Conservation (phyloP, 2,797 vertebrate genomes). For the Brachyrhaphis roseni region DNA sequence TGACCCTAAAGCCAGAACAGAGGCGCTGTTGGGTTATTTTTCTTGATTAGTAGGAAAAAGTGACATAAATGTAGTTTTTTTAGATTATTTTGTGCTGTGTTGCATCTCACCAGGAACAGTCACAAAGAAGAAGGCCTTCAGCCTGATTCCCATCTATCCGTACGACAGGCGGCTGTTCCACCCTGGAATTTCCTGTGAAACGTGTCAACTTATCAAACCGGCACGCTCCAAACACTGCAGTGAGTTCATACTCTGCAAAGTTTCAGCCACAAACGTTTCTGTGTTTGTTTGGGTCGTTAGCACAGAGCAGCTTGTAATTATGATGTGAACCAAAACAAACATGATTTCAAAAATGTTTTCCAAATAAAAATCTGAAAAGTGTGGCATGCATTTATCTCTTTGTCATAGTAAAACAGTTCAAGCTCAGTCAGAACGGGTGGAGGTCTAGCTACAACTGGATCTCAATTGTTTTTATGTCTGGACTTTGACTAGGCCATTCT, state of each 20-base stretch:
- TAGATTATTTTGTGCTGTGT: neutral
- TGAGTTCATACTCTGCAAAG: slow-evolving; percentile 70
- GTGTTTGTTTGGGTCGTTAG: neutral
- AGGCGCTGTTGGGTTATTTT: neutral
- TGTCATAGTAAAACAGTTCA: neutral
- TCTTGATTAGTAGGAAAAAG: neutral
- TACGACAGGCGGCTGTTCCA: slow-evolving; percentile 89
- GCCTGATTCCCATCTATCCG: slow-evolving; percentile 80
- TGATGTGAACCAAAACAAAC: neutral
- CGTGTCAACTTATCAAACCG: slow-evolving; percentile 88
- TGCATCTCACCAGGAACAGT: slow-evolving; percentile 80
- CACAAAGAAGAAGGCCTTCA: slow-evolving; percentile 81
- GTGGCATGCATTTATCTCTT: neutral
- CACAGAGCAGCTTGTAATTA: neutral
- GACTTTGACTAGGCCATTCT: neutral
- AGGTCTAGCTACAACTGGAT: neutral
- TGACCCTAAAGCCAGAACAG: neutral
- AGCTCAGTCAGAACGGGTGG: neutral
- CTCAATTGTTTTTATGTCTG: neutral
- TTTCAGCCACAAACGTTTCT: neutral
- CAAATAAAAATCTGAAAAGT: neutral
- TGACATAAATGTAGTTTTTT: neutral
- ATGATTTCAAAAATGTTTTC: neutral
- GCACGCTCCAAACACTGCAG: slow-evolving; percentile 96
- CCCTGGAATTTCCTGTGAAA: slow-evolving; percentile 80